Conservation (phyloP, 2,113 vertebrate species). For the Campylorhamphus procurvoides region DNA sequence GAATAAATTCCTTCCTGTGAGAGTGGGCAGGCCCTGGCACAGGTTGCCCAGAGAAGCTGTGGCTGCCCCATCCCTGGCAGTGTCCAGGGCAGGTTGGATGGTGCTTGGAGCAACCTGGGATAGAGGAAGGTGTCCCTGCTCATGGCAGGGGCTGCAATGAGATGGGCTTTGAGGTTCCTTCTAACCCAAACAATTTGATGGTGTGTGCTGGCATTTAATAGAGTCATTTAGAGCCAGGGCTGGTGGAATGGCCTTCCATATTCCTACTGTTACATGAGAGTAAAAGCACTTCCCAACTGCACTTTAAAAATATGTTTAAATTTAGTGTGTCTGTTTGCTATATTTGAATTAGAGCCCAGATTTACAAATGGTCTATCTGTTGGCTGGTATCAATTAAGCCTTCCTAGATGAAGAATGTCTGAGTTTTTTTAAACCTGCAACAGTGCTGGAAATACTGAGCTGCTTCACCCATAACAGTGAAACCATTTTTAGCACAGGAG, state of each 20-base stretch:
- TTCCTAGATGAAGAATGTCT: not conserved
- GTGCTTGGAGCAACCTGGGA: rapidly evolving
- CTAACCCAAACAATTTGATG: not conserved
- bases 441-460: not conserved
- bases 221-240: not conserved
- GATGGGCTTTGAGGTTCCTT: not conserved
- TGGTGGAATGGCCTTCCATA: not conserved
- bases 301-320: not conserved
- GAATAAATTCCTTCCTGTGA: not conserved
- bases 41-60: not conserved
- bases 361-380: not conserved
- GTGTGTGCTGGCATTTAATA: not conserved
- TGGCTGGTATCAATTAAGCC: not conserved
- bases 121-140: not conserved
- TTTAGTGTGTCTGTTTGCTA: not conserved
- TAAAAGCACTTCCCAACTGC: not conserved
- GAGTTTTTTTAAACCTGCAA: not conserved
- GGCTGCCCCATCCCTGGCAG: not conserved
- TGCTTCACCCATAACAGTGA: not conserved
- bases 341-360: not conserved
- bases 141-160: rapidly evolving
- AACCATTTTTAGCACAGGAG: not conserved
- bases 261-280: not conserved
- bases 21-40: rapidly evolving
- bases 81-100: rapidly evolving